Base-by-base conservation (phyloP, 1,140 invertebrate genomes). In the Macrocentrus cingulum region DNA sequence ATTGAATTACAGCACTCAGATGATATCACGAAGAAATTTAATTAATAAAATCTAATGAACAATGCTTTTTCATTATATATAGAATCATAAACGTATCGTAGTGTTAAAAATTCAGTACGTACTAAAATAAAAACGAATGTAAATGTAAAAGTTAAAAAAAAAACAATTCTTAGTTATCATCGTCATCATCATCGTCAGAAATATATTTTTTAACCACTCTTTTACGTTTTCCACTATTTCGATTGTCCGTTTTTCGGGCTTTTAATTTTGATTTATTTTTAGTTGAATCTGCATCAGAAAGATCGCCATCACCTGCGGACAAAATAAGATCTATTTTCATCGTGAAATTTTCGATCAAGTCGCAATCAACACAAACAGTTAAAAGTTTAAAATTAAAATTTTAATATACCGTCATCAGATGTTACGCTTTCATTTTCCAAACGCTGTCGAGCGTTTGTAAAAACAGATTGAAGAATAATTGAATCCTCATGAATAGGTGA, bases 401-500 rank as follows among this genome's bases (percentile, higher is more conserved):
- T 8, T 9, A 52, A 41, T 8, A 25, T 3, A 11, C 65, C 77
- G 20, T 85, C 83, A 0, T 84, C 84, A 59, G 78, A 82, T 53
- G 42, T 20, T 2, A 79, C 79, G 51, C 71, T 78, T 29, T 88
- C 88, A 39, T 86, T 84, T 66, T 91, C 89, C 2, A 91, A 68
- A 39, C 87, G 80, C 64, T 91, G 87, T 46, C 87, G 79, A 1
- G 91, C 89, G 70, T 85, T 88, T 1, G 85, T 89, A 66, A 96
- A 96, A 1, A 91, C 87, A 16, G 89, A 89, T 66, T 97, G 90
- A 42, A 98, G 78, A 2, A 95, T 90, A 58, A 97, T 94, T 0
- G 94, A 97, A 73, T 98, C 95, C 74, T 94, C 91, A 78, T 97
- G 95, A 65, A 99, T 98, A 3, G 97, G 80, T 0, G 95, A 98